Evolutionary conservation across 2,797 vertebrate genomes (phyloP), one percentile per base, ranked within the genome.

Genomic region (Mormyrus hasselquistii): DNA sequence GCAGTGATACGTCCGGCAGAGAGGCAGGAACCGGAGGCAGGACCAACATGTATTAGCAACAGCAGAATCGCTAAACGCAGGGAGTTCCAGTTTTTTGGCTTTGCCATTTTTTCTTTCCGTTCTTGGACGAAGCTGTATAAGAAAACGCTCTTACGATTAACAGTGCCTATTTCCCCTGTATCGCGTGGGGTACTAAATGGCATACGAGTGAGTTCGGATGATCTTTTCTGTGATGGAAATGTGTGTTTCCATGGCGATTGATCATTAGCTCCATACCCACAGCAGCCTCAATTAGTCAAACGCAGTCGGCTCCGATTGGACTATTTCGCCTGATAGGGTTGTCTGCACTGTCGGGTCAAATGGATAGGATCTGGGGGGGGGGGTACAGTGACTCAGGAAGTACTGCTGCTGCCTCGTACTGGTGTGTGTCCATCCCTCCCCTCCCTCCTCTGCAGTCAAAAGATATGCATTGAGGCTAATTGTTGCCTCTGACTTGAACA

Each of bases 211-310:
- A 82, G 76, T 82, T 82, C 47, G 38, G 38, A 19, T 19, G 41
- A 82, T 82, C 41, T 82, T 82, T 47, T n/a, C 76, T 41, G n/a
- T 47, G 76, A 82, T 85, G 41, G 82, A 84, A 84, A 49, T 22
- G 22, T 50, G n/a, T 85, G 82, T 85, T 85, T 85, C 82, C 82
- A 85, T 52, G 82, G 82, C 8, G 82, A 85, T 85, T 85, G 82
- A 25, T 85, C n/a, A 85, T 85, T 52, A 52, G 22, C 82, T 52
- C n/a, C 82, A 29, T 29, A 14, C 47, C 22, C 49, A 25, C 82
- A 85, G 82, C 82, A 49, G 22, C 47, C 79, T 84, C 82, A 29
- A 50, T 84, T 84, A 84, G 41, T 84, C 3, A 84, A 84, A 50
- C 29, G 38, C 44, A 29, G 47, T 44, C 49, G 47, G 44, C 82